These are phyloP conservation scores for Tetrao urogallus DNA, from an alignment of 2,113 vertebrate species.

Conservation along the genomic window DNA sequence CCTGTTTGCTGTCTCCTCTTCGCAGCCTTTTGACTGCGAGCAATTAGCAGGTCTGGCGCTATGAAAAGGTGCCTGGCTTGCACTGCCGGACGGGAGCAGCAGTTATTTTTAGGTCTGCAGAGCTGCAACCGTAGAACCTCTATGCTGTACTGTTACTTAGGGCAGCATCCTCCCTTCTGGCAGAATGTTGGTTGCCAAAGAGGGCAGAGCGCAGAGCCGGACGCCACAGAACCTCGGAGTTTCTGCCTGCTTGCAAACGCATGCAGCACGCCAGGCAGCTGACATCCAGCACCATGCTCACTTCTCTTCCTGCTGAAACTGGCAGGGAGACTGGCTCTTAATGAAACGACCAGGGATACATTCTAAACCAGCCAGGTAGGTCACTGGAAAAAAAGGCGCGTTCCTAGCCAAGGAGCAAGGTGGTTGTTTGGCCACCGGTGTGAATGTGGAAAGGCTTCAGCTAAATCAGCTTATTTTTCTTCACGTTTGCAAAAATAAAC, in stretches of 20 bases:
- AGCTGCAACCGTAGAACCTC: not conserved
- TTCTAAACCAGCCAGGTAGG: not conserved
- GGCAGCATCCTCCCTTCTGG: not conserved
- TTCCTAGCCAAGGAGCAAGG: not conserved
- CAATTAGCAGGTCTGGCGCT: not conserved
- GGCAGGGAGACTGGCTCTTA: not conserved
- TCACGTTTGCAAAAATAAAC: not conserved
- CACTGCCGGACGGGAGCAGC: not conserved
- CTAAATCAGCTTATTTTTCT: not conserved
- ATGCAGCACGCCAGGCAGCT: rapidly evolving
- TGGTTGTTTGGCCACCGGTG: not conserved
- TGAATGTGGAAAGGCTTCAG: not conserved
- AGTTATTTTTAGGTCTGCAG: not conserved
- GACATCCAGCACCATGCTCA: rapidly evolving
- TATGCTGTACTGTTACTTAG: not conserved
- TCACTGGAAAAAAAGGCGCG: rapidly evolving
- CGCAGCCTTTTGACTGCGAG: not conserved
- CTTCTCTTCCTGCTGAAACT: rapidly evolving
- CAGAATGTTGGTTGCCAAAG: not conserved
- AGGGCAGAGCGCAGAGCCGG: not conserved
- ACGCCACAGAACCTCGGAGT: not conserved
- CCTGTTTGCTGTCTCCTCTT: not conserved
- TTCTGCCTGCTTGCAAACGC: not conserved
- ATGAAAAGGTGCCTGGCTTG: not conserved
- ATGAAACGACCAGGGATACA: not conserved